A percentile compares a stretch with the other conserved stretches of the same genome.
Evolutionary conservation across 2,888 invertebrate genomes (phyloP).

Genomic region (Habroteleia sp.): DNA sequence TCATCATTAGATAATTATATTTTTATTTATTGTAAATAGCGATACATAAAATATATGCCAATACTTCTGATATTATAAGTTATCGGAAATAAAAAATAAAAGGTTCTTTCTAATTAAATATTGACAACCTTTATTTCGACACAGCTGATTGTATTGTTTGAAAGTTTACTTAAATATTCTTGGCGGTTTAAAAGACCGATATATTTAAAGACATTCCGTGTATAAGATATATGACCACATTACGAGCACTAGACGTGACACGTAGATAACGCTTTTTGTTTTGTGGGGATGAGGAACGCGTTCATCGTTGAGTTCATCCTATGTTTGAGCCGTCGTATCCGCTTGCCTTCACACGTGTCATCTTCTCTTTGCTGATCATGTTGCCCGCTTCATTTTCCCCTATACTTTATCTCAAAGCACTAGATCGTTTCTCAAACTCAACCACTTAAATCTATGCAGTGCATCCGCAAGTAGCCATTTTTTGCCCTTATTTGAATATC

Average conservation of each 20-base stretch:
- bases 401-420: slow-evolving; percentile 53
- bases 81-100: no score
- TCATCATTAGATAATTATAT: no score
- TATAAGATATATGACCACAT: slow-evolving; percentile 46
- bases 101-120: no score
- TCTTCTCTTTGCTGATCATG: slow-evolving; percentile 57
- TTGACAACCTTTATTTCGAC: no score
- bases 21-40: no score
- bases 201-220: slow-evolving; percentile 23
- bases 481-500: no score
- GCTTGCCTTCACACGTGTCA: slow-evolving; percentile 56
- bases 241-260: slow-evolving; percentile 56
- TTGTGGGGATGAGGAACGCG: slow-evolving; percentile 47
- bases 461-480: slow-evolving; percentile 25
- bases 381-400: slow-evolving; percentile 49
- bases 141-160: slow-evolving; percentile 6
- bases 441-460: slow-evolving; percentile 42
- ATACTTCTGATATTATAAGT: no score
- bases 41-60: no score
- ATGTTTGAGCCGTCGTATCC: slow-evolving; percentile 50
- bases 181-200: slow-evolving; percentile 13
- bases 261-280: slow-evolving; percentile 54
- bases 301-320: slow-evolving; percentile 45
- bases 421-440: slow-evolving; percentile 24
- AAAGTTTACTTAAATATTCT: slow-evolving; percentile 12